These are phyloP conservation scores for Dipus sagitta DNA, from an alignment of 2,797 vertebrate genomes.

Conservation along the genomic window DNA sequence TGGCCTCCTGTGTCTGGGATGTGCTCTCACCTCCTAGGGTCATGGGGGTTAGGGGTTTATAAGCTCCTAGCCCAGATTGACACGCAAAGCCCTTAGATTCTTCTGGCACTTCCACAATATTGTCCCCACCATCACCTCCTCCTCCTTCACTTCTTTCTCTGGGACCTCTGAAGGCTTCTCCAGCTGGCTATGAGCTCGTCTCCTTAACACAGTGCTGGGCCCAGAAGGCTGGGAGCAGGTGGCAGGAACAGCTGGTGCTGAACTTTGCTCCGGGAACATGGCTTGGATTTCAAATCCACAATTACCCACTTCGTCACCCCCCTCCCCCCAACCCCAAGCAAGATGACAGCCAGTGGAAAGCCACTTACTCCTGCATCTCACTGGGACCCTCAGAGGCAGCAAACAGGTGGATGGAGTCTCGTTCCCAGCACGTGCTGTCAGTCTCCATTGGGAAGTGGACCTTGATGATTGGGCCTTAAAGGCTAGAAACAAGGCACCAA, in stretches of 20 bases:
- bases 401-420: slow-evolving; percentile 76
- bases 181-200: slow-evolving; percentile 72
- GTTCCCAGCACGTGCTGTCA: slow-evolving; percentile 25
- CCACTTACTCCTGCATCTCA: not conserved
- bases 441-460: slow-evolving; percentile 56
- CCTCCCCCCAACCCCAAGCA: not conserved
- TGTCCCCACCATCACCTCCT: not conserved
- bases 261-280: slow-evolving; percentile 75
- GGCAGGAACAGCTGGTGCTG: slow-evolving; percentile 80
- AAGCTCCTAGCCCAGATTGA: not conserved
- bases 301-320: slow-evolving; percentile 62
- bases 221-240: slow-evolving; percentile 51
- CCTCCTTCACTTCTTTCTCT: slow-evolving; percentile 46
- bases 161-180: slow-evolving; percentile 79
- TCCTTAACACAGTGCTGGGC: slow-evolving; percentile 68
- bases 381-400: slow-evolving; percentile 73
- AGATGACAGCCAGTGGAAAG: not conserved
- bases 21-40: not conserved
- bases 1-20: not conserved
- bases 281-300: slow-evolving; percentile 82
- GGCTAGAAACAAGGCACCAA: slow-evolving; percentile 81
- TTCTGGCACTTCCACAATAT: not conserved
- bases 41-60: not conserved
- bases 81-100: slow-evolving; percentile 23
- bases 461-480: slow-evolving; percentile 83